phyloP scores from a whole-genome alignment of 2,797 vertebrate genomes.

The Bryconaethiops microstoma region DNA sequence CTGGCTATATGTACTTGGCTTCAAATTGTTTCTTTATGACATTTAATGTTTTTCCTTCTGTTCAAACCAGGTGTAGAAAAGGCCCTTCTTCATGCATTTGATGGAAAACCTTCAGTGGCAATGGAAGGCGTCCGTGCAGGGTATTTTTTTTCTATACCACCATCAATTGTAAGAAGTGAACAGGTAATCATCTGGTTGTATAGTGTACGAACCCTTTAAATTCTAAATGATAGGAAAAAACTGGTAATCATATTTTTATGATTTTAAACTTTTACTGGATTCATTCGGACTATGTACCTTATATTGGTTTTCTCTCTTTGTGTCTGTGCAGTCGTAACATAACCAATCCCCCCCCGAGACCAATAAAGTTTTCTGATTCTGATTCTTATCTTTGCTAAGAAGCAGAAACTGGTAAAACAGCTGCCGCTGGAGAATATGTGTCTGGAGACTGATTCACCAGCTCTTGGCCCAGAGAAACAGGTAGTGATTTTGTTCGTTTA shows the following conservation, averaged over 20 bases:
- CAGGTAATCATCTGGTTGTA: constrained; percentile 78
- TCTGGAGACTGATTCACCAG: constrained; percentile 94
- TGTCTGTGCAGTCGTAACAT: too few relatives aligned
- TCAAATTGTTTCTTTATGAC: not conserved
- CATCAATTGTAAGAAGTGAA: constrained; percentile 90
- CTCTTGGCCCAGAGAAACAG: constrained; percentile 93
- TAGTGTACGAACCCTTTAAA: not conserved
- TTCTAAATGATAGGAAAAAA: not conserved
- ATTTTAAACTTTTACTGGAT: too few relatives aligned
- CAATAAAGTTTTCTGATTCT: too few relatives aligned
- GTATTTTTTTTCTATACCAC: constrained; percentile 94
- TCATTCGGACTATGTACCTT: too few relatives aligned
- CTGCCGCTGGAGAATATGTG: constrained; percentile 92
- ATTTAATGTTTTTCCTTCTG: not conserved
- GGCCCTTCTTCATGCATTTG: constrained; percentile 94
- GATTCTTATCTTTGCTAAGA: constrained; percentile 77
- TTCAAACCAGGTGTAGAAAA: constrained; percentile 82
- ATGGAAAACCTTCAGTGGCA: constrained; percentile 91
- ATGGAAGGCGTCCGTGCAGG: constrained; percentile 95
- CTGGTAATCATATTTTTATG: too few relatives aligned
- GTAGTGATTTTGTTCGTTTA: constrained; percentile 65
- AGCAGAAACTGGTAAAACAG: constrained; percentile 96
- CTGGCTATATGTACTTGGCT: not conserved
- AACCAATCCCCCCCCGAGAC: too few relatives aligned
- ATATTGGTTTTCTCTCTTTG: too few relatives aligned